Evolutionary conservation across 2,888 invertebrate genomes (phyloP), one percentile per base, ranked within the genome.

Genomic region (Parapristionchus giblindavisi): DNA sequence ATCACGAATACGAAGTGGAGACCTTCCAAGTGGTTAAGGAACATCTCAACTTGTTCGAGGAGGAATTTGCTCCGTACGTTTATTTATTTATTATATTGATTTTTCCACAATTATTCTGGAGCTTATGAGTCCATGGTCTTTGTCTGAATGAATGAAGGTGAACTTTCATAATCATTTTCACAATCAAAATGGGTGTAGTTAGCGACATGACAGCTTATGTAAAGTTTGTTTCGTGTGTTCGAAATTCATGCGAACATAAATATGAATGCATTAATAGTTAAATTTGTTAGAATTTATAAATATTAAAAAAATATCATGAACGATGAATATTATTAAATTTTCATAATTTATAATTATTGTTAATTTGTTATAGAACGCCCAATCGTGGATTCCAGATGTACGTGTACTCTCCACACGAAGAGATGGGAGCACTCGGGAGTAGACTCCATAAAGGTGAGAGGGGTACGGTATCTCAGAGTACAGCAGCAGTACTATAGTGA

Each of bases 321-420:
- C n/a, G n/a, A n/a, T n/a, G n/a, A n/a, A n/a, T n/a, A n/a, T n/a
- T n/a, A n/a, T n/a, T n/a, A n/a, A n/a, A n/a, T n/a, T n/a, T n/a
- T n/a, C n/a, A n/a, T n/a, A n/a, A n/a, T n/a, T n/a, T n/a, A n/a
- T n/a, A n/a, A n/a, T n/a, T n/a, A n/a, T n/a, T n/a, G n/a, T n/a
- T n/a, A n/a, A n/a, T n/a, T n/a, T n/a, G n/a, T n/a, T n/a, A n/a
- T n/a, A n/a, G n/a, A n/a, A n/a, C n/a, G n/a, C n/a, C n/a, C n/a
- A n/a, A n/a, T n/a, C n/a, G n/a, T n/a, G n/a, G n/a, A n/a, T 68
- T 51, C 52, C 68, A 68, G 68, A 68, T 68, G 68, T 68, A 68
- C 68, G 48, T 27, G 52, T 68, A 34, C 52, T n/a, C 52, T 2
- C 34, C 36, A 29, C 14, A 14, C 36, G 68, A 68, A 8, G 68